Conservation (phyloP, 2,113 vertebrate genomes). For the Malurus elegans region DNA sequence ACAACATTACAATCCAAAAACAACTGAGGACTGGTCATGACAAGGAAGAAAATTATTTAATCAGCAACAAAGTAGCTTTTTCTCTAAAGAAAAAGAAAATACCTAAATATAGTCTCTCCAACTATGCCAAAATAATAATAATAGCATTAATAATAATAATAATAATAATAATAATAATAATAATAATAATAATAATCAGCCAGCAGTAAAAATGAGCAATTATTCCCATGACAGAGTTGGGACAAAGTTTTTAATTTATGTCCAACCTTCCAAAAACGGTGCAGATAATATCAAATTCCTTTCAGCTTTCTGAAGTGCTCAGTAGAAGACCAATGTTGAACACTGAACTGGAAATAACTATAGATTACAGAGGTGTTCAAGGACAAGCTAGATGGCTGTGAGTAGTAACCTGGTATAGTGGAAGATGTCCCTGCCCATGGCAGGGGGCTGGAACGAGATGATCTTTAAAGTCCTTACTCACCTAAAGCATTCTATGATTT, state of each 20-base stretch:
- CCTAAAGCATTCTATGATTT: not conserved
- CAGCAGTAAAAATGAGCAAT: not conserved
- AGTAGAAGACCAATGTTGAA: slow-evolving; percentile 3
- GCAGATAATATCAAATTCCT: not conserved
- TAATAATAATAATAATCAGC: not conserved
- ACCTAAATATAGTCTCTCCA: not conserved
- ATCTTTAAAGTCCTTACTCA: not conserved
- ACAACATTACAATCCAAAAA: not conserved
- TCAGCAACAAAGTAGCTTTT: not conserved
- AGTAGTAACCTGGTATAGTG: not conserved
- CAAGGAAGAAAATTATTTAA: not conserved
- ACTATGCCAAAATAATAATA: not conserved
- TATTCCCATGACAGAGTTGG: not conserved
- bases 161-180: not conserved
- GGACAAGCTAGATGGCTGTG: not conserved
- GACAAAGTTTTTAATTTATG: not conserved
- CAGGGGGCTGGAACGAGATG: not conserved
- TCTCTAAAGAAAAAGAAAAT: not conserved
- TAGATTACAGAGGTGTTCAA: not conserved
- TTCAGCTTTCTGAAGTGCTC: slow-evolving; percentile 9
- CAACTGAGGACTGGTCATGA: not conserved
- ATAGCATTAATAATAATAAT: not conserved
- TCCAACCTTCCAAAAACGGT: not conserved
- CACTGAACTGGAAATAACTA: not conserved
- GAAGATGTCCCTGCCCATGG: not conserved